Evolutionary conservation across 1,140 invertebrate genomes (phyloP).

Genomic region (Drosophila insularis): DNA sequence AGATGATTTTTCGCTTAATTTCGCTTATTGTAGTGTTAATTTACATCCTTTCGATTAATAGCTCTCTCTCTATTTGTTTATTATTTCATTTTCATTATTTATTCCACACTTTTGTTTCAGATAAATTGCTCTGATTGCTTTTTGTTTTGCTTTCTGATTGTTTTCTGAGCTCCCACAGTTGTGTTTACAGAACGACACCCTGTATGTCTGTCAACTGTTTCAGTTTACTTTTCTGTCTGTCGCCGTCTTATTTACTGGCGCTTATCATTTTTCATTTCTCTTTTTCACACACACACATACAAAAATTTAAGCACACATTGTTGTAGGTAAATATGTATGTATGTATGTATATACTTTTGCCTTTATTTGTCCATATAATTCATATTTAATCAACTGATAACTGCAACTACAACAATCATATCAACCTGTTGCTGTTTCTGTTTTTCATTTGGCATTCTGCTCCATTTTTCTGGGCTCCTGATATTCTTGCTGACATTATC

Average conservation of each 20-base stretch:
- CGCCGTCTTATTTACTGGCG: conserved; percentile 43
- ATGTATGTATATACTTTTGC: conserved; percentile 19
- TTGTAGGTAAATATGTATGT: conserved; percentile 1
- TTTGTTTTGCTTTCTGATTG: neutral
- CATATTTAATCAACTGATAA: conserved; percentile 81
- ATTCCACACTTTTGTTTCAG: too few species aligned
- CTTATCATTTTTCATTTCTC: conserved; percentile 70
- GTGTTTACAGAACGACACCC: conserved; percentile 37
- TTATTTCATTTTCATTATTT: too few species aligned
- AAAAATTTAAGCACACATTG: neutral
- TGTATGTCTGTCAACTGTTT: conserved; percentile 35
- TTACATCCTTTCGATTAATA: too few species aligned
- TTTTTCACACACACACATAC: neutral
- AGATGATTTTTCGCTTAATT: too few species aligned
- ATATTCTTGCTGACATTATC: conserved; percentile 64
- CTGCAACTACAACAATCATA: conserved; percentile 39
- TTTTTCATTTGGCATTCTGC: conserved; percentile 37
- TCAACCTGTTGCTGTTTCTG: conserved; percentile 51
- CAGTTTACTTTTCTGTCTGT: conserved; percentile 24
- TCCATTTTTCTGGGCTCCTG: conserved; percentile 71
- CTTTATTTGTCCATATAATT: conserved; percentile 70
- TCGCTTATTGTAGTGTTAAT: too few species aligned
- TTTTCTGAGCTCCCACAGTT: neutral
- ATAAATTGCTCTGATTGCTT: neutral
- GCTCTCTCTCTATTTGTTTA: too few species aligned